These are phyloP conservation scores for Invenusta paracnida DNA, from an alignment of 2,888 invertebrate genomes.

Conservation along the genomic window DNA sequence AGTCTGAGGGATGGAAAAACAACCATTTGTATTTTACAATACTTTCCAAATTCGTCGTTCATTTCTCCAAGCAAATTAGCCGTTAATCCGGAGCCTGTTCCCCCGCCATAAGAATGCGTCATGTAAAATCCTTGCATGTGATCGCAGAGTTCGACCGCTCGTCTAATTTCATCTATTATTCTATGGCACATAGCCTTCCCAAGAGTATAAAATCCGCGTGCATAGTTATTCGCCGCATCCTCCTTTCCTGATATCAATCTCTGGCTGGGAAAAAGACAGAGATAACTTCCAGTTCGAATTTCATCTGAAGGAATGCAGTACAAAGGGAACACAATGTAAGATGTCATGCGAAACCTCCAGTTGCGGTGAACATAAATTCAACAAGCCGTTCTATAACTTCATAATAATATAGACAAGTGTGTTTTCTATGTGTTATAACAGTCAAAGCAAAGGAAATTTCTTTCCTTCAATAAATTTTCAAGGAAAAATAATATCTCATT, in stretches of 20 bases:
- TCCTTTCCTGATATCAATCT: constrained; percentile 31
- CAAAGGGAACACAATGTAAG: no score
- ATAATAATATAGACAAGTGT: no score
- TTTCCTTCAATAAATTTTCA: no score
- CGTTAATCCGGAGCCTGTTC: constrained; percentile 39
- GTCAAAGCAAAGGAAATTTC: no score
- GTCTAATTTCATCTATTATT: constrained; percentile 17
- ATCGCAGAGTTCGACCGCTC: constrained; percentile 35
- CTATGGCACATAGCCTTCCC: constrained; percentile 16
- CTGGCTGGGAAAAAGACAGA: constrained; percentile 23
- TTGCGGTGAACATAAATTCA: no score
- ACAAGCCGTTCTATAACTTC: no score
- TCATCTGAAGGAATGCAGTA: no score
- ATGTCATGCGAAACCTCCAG: no score
- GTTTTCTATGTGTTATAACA: no score
- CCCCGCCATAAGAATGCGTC: constrained; percentile 33
- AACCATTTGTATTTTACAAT: constrained; percentile 34
- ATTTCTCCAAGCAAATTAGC: constrained; percentile 17
- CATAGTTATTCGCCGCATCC: constrained; percentile 42
- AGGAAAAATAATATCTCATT: no score
- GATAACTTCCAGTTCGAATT: constrained; percentile 34
- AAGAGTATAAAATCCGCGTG: constrained; percentile 21
- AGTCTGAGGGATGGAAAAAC: constrained; percentile 30
- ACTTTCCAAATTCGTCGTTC: constrained; percentile 33
- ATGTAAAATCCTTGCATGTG: constrained; percentile 37